Percentiles rank a stretch among this genome's conserved stretches.
phyloP scores from a whole-genome alignment of 2,888 invertebrate genomes.

The Latheticus oryzae region DNA sequence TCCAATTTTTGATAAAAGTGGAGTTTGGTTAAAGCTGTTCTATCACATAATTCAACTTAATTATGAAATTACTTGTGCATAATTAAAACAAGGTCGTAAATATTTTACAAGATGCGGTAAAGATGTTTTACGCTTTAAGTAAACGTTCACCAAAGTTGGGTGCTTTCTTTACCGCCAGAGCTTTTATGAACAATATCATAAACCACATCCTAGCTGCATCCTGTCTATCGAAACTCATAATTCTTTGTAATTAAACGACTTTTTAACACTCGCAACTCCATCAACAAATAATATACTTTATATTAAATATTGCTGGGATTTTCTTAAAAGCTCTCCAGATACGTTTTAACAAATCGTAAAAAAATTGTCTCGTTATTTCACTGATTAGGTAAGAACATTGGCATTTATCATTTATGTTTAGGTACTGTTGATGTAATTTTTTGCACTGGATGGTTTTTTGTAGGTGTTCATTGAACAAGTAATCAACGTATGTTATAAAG shows the following conservation, averaged over 20 bases:
- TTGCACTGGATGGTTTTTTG: no score
- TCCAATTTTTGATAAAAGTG: slow-evolving; percentile 6
- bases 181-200: slow-evolving; percentile 43
- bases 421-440: no score
- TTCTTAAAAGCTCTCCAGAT: no score
- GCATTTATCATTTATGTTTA: no score
- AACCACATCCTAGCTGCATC: slow-evolving; percentile 40
- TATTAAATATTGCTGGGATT: no score
- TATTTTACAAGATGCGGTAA: slow-evolving; percentile 52
- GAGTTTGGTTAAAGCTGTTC: slow-evolving; percentile 33
- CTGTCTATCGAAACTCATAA: slow-evolving; percentile 23
- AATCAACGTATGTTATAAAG: neutral
- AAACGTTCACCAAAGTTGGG: slow-evolving; percentile 35
- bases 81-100: slow-evolving; percentile 51
- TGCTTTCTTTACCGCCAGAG: slow-evolving; percentile 32
- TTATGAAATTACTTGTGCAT: slow-evolving; percentile 52
- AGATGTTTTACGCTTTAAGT: slow-evolving; percentile 49
- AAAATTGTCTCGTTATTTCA: no score
- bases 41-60: slow-evolving; percentile 50
- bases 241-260: slow-evolving; percentile 6
- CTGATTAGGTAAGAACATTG: no score
- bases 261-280: no score
- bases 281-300: no score
- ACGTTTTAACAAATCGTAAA: no score
- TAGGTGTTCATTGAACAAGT: no score